Evolutionary conservation across 2,797 vertebrate species (phyloP).

Genomic region (Girardinus metallicus): DNA sequence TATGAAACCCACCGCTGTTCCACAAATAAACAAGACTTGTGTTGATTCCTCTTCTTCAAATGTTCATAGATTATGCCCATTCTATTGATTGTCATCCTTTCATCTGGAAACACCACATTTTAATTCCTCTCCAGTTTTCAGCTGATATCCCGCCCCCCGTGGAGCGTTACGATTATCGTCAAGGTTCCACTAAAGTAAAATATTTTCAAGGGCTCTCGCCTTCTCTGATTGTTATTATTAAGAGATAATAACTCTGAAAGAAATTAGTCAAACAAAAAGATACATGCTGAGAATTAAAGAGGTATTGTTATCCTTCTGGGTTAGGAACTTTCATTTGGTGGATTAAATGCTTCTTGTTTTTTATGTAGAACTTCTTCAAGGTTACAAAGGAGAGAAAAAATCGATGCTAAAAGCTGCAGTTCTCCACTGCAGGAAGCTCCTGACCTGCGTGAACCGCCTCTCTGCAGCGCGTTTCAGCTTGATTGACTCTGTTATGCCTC

Average conservation of each 20-base stretch:
- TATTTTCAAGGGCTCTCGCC: not conserved
- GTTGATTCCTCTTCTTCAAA: not conserved
- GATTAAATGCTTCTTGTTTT: conserved; percentile 3
- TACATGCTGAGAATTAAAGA: not conserved
- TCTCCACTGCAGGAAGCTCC: conserved; percentile 1
- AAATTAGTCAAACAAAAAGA: not conserved
- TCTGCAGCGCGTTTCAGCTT: not conserved
- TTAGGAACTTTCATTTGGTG: not conserved
- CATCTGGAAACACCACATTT: not conserved
- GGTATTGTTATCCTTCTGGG: not conserved
- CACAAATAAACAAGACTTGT: not conserved
- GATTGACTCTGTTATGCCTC: not conserved
- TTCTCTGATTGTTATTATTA: not conserved
- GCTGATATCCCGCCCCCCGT: not conserved
- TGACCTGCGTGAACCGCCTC: not conserved
- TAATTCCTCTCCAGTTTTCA: not conserved
- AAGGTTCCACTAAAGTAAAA: not conserved
- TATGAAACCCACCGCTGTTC: not conserved
- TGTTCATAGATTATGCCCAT: not conserved
- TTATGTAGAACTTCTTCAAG: not conserved
- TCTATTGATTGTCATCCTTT: not conserved
- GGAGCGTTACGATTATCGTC: not conserved
- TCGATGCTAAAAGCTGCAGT: not conserved
- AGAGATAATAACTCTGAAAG: not conserved
- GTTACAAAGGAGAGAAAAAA: not conserved